Percentiles rank a stretch among this genome's conserved stretches.
Evolutionary conservation across 2,888 invertebrate genomes (phyloP).

Genomic region (Corbicula japonica): DNA sequence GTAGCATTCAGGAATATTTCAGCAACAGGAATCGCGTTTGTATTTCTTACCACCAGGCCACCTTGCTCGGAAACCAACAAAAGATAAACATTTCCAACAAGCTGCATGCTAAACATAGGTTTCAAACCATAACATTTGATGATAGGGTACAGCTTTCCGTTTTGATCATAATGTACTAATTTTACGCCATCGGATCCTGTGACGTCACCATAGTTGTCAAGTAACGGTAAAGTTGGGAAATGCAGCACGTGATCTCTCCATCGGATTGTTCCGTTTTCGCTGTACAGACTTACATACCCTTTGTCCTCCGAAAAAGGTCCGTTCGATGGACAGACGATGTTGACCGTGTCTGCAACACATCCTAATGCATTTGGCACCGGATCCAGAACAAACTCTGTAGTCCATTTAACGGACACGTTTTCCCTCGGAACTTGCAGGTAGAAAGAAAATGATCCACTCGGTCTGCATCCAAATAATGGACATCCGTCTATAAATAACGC

Average conservation of each 20-base stretch:
- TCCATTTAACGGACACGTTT: conserved; percentile 65
- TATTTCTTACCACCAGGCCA: conserved; percentile 42
- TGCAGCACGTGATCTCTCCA: conserved; percentile 71
- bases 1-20: conserved; percentile 51
- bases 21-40: conserved; percentile 53
- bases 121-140: conserved; percentile 45
- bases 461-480: conserved; percentile 72
- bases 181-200: conserved; percentile 74
- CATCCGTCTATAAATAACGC: conserved; percentile 71
- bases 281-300: conserved; percentile 72
- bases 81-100: conserved; percentile 49
- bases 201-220: conserved; percentile 76
- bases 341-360: conserved; percentile 63
- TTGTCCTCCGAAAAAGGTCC: conserved; percentile 64
- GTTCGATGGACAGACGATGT: conserved; percentile 66
- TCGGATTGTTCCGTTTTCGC: conserved; percentile 61
- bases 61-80: conserved; percentile 52
- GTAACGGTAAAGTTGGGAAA: conserved; percentile 73
- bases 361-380: conserved; percentile 62
- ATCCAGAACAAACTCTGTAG: conserved; percentile 44
- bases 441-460: conserved; percentile 74
- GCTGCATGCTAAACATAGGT: conserved; percentile 54
- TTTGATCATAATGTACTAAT: conserved; percentile 68
- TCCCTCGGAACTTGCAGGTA: conserved; percentile 58
- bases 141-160: conserved; percentile 68